phyloP scores from a whole-genome alignment of 2,888 invertebrate species.

The Embidobia sp. region DNA sequence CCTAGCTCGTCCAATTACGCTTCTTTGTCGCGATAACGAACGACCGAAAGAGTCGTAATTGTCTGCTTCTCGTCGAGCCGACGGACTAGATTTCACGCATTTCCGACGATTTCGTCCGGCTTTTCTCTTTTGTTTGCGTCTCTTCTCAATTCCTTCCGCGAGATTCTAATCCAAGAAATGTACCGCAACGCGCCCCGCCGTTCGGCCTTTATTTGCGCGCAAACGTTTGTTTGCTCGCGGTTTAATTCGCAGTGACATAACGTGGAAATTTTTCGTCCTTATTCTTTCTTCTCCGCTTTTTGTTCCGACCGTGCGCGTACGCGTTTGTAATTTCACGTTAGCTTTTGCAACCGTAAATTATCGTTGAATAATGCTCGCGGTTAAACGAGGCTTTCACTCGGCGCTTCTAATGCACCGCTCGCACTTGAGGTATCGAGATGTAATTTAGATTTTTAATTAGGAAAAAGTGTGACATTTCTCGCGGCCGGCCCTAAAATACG shows the following conservation, averaged over 20 bases:
- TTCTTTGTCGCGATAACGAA: conserved; percentile 46
- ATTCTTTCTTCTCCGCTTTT: neutral
- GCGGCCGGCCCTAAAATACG: neutral
- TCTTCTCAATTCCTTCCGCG: neutral
- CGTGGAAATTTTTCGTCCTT: neutral
- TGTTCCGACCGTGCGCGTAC: neutral
- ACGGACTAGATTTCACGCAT: conserved; percentile 58
- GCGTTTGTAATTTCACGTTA: neutral
- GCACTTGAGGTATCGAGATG: neutral
- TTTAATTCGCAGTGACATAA: neutral
- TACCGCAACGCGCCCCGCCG: conserved; percentile 14
- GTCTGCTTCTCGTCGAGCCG: conserved; percentile 57
- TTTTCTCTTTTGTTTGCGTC: conserved; percentile 55
- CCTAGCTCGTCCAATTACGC: conserved; percentile 29
- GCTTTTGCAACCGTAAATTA: conserved; percentile 8
- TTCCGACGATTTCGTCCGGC: conserved; percentile 34
- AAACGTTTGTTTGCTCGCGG: conserved; percentile 9
- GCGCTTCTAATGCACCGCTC: neutral
- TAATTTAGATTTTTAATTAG: conserved; percentile 8
- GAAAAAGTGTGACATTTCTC: conserved; percentile 14
- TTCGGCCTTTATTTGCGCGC: conserved; percentile 1
- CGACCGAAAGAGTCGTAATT: conserved; percentile 30
- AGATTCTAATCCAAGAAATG: conserved; percentile 38
- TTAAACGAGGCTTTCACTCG: conserved; percentile 10
- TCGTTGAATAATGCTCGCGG: conserved; percentile 2